phyloP scores from a whole-genome alignment of 2,113 vertebrate species.

The Acanthochromis polyacanthus region DNA sequence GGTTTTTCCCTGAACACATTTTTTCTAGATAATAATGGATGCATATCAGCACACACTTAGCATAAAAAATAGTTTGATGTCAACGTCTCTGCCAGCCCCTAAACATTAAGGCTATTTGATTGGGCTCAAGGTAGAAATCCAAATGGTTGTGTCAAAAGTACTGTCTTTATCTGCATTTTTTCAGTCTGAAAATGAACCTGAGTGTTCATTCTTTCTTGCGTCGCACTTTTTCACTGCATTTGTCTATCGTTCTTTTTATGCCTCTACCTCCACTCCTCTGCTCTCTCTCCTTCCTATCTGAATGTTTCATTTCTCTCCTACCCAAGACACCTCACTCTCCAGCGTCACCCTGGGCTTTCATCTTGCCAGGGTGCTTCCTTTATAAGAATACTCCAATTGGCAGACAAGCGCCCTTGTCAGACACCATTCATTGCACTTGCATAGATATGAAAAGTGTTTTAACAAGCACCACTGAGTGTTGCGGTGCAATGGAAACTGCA shows the following conservation, averaged over 20 bases:
- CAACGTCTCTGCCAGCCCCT: background rate
- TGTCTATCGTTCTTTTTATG: conserved; percentile 6
- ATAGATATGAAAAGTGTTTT: conserved; percentile 79
- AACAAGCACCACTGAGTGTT: conserved; percentile 75
- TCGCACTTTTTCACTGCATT: conserved; percentile 21
- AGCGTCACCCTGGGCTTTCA: conserved; percentile 75
- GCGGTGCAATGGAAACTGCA: conserved; percentile 55
- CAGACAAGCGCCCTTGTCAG: conserved; percentile 79
- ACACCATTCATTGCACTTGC: conserved; percentile 79
- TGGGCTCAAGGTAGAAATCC: conserved; percentile 12
- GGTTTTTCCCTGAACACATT: background rate
- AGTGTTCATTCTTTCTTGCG: conserved; percentile 12
- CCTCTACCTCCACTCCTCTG: conserved; percentile 7
- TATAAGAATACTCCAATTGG: conserved; percentile 78
- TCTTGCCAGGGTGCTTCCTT: conserved; percentile 76
- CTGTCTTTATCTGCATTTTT: conserved; percentile 10
- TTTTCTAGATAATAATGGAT: background rate
- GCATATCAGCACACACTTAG: background rate
- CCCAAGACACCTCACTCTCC: conserved; percentile 66
- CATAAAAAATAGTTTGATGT: background rate
- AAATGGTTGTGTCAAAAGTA: conserved; percentile 7
- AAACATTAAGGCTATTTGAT: background rate
- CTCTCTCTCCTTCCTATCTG: conserved; percentile 30
- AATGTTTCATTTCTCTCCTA: conserved; percentile 48
- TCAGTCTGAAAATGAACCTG: conserved; percentile 20